Conservation (phyloP, 2,113 vertebrate species). For the Neogale vison region DNA sequence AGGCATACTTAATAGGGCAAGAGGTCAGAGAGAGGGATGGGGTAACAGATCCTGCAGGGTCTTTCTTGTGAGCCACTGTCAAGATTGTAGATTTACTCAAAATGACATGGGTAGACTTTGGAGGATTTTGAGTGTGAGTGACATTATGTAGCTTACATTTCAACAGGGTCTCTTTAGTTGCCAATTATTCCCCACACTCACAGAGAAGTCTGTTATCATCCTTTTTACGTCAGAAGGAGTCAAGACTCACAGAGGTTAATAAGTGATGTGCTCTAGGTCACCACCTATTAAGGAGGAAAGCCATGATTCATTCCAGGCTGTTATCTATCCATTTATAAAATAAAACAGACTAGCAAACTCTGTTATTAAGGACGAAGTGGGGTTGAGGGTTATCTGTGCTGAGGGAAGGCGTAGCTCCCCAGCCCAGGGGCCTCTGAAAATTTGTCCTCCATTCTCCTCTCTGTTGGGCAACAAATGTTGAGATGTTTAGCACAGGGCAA, state of each 20-base stretch:
- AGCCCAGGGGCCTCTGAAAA: not conserved
- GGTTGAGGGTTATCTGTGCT: slow-evolving; percentile 6
- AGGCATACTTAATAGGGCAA: not conserved
- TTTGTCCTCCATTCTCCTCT: not conserved
- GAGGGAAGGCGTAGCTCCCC: not conserved
- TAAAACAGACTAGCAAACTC: not conserved
- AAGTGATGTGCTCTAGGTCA: slow-evolving; percentile 10
- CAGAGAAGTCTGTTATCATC: not conserved
- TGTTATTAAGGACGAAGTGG: not conserved
- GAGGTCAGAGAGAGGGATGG: not conserved
- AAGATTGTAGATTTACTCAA: not conserved
- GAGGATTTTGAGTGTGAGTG: not conserved
- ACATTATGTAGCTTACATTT: not conserved
- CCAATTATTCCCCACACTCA: not conserved
- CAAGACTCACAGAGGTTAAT: not conserved
- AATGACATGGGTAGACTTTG: not conserved
- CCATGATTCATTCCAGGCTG: not conserved
- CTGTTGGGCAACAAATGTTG: slow-evolving; percentile 1
- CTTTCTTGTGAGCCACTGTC: not conserved
- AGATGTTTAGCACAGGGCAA: not conserved
- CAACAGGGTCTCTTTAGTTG: not conserved
- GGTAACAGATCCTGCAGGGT: not conserved
- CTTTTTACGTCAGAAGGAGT: not conserved
- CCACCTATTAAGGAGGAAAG: not conserved
- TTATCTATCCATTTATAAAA: slow-evolving; percentile 32